Base-by-base conservation (phyloP, 2,888 invertebrate genomes). In the Tuta absoluta region DNA sequence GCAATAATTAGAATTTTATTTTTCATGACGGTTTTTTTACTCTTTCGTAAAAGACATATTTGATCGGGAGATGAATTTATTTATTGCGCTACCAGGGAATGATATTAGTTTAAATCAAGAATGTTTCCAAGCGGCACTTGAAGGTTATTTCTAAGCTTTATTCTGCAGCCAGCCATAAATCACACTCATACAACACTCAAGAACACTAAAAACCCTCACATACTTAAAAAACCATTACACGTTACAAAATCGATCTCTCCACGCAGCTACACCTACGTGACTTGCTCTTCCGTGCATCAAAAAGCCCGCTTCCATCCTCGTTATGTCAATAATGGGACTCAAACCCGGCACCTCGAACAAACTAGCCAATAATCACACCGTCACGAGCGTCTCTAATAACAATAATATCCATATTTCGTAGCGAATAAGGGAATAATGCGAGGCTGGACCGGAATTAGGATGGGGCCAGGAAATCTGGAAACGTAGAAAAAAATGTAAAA, bases 331-430 rank as follows among this genome's bases (percentile, higher is more conserved):
- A 65, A 65, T 65, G 63, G 51, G 58, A 59, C 62, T 67, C 59
- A 63, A 65, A 65, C 65, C 65, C 63, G 65, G 65, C 77, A 73
- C 70, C 72, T 75, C 70, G 75, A 38, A 76, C 72, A 68, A 73
- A 74, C 74, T 75, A 76, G 75, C 74, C 77, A 75, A 79, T 80
- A 77, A 78, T 76, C 77, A 74, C 72, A 67, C 49, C 71, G 82
- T 86, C 89, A 89, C 89, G 88, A 87, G 72, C 72, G 75, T 69
- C 75, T 77, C 82, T 87, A 86, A 88, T 86, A 87, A 86, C 85
- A 87, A 90, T 89, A 87, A 89, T 89, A 90, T 88, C 86, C 88
- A 89, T 89, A 89, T 89, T 87, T 88, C 80, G 80, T 79, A 72
- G 76, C 87, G 80, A 82, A 85, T 89, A 88, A 84, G 89, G 90